A percentile compares a stretch with the other conserved stretches of the same genome.
These are phyloP conservation scores for Machimus atricapillus DNA, from an alignment of 2,888 invertebrate species.

Conservation along the genomic window DNA sequence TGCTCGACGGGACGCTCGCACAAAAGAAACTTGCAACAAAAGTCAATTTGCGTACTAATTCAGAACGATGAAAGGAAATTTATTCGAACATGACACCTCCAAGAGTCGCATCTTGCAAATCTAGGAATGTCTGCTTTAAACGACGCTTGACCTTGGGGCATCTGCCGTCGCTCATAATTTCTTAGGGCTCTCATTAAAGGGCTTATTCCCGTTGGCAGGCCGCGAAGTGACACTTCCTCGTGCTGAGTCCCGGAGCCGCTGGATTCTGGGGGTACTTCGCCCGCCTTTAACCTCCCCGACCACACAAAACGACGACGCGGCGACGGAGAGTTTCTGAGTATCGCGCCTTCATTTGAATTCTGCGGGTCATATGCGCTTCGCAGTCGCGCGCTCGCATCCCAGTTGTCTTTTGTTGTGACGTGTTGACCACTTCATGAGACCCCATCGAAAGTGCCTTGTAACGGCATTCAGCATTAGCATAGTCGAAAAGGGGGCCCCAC, in stretches of 20 bases:
- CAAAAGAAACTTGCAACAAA: not conserved
- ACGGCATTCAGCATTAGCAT: conserved; percentile 15
- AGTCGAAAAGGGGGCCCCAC: not conserved
- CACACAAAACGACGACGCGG: not conserved
- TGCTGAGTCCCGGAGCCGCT: not conserved
- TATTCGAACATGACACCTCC: not conserved
- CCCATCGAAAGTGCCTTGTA: conserved; percentile 42
- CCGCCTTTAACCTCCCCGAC: not conserved
- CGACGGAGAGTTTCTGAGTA: not conserved
- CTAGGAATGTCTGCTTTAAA: not conserved
- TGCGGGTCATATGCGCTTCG: not conserved
- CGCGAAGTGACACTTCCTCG: not conserved
- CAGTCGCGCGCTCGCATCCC: not conserved
- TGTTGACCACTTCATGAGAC: conserved; percentile 41
- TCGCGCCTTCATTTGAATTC: not conserved
- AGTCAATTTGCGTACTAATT: conserved; percentile 10
- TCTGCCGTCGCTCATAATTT: not conserved
- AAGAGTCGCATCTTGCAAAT: not conserved
- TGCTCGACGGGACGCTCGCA: not conserved
- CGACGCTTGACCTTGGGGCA: conserved; percentile 11
- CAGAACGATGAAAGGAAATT: not conserved
- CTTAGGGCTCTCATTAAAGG: conserved; percentile 12
- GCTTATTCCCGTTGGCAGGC: not conserved
- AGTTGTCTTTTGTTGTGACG: conserved; percentile 1
- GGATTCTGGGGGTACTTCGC: not conserved